These are phyloP conservation scores for Xenentodon cancila DNA, from an alignment of 2,797 vertebrate genomes.

Conservation along the genomic window DNA sequence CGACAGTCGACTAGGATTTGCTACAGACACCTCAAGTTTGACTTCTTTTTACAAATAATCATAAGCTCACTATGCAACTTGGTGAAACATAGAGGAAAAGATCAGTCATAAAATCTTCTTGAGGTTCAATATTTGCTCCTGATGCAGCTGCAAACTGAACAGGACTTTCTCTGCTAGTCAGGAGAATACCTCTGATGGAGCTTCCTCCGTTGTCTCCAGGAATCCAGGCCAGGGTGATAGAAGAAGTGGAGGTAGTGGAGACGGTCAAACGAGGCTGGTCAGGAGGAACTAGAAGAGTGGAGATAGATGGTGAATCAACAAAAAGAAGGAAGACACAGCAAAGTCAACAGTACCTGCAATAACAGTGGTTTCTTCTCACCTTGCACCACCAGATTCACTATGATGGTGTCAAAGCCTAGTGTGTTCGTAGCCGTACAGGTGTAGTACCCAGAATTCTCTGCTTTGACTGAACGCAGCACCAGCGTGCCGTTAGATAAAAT, in stretches of 20 bases:
- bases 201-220: slow-evolving; percentile 98
- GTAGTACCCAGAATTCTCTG: slow-evolving; percentile 98
- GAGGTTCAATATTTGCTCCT: not conserved
- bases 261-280: slow-evolving; percentile 97
- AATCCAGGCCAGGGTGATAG: slow-evolving; percentile 98
- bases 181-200: slow-evolving; percentile 91
- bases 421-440: slow-evolving; percentile 98
- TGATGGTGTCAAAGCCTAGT: slow-evolving; percentile 97
- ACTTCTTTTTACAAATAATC: slow-evolving; percentile 26
- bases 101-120: not conserved
- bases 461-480: slow-evolving; percentile 94
- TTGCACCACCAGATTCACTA: slow-evolving; percentile 96
- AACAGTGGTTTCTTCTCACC: slow-evolving; percentile 77
- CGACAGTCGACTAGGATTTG: slow-evolving; percentile 27
- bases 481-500: slow-evolving; percentile 94
- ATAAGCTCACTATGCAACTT: slow-evolving; percentile 30
- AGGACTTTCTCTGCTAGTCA: not conserved
- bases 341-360: not conserved
- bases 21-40: slow-evolving; percentile 3
- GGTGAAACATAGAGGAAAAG: not conserved
- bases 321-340: not conserved
- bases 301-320: slow-evolving; percentile 19
- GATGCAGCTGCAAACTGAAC: not conserved
- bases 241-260: slow-evolving; percentile 96
- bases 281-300: slow-evolving; percentile 86